A percentile compares a stretch with the other conserved stretches of the same genome.
Evolutionary conservation across 1,140 invertebrate genomes (phyloP).

Genomic region (Gonatopus flavifemur): DNA sequence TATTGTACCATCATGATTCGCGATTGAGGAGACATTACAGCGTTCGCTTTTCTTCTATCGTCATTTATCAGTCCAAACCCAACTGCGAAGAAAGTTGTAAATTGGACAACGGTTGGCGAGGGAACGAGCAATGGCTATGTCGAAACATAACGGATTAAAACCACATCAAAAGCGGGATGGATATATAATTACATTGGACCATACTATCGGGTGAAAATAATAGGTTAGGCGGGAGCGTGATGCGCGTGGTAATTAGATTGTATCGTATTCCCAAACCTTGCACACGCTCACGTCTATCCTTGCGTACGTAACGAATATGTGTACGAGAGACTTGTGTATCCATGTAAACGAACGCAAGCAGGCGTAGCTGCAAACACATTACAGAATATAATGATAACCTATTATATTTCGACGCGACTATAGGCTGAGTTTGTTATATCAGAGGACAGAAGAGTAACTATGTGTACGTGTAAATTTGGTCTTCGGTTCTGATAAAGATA

Average conservation of each 20-base stretch:
- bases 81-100: too few species aligned
- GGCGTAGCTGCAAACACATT: constrained; percentile 40
- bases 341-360: constrained; percentile 14
- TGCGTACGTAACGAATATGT: too few species aligned
- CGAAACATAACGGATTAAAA: constrained; percentile 42
- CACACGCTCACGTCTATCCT: not conserved
- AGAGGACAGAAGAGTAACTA: too few species aligned
- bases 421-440: too few species aligned
- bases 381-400: constrained; percentile 48
- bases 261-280: constrained; percentile 27
- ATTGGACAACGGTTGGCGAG: too few species aligned
- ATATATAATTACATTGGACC: constrained; percentile 53
- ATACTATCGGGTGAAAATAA: constrained; percentile 53
- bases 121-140: not conserved
- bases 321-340: too few species aligned
- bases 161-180: constrained; percentile 52
- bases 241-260: constrained; percentile 50
- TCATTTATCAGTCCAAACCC: too few species aligned
- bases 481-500: too few species aligned
- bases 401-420: constrained; percentile 45
- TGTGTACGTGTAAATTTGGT: too few species aligned
- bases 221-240: constrained; percentile 39
- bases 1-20: too few species aligned
- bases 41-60: too few species aligned
- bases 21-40: too few species aligned